Base-by-base conservation (phyloP, 2,797 vertebrate genomes). In the Oreonectes daqikongensis region DNA sequence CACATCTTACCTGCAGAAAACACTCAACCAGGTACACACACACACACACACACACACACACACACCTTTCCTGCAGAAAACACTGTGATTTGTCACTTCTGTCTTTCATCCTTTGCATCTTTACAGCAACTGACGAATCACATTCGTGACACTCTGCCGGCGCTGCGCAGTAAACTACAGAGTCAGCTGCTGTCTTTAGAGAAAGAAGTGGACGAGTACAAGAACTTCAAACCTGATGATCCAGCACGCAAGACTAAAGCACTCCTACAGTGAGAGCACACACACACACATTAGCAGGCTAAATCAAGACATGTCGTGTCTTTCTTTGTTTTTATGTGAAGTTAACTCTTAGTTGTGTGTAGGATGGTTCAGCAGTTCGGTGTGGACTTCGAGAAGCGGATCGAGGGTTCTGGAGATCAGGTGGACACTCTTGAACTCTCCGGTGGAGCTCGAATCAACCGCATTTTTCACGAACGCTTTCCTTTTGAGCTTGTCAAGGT, bases 311-410 rank as follows among this genome's bases (percentile, higher is more conserved):
- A 35, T 35, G 35, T 35, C 35, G 10, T 10, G 1, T 7, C 35
- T 35, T 7, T 35, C 32, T 2, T 35, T 35, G 35, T 9, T 35
- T 35, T 35, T 6, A 35, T 35, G 35, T 35, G 7, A 10, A 10
- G 8, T 9, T 57, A 26, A 50, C 22, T 68, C 44, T 68, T 28
- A 76, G 10, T 79, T 61, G 22, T 66, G 42, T 75, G 38, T 32
- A 99, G 97, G 87, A 99, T 98, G 96, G 97, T 99, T 80, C 97
- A 99, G 88, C 97, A 98, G 89, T 98, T 99, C 1, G 96, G 94
- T 0, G 96, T 98, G 84, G 97, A 99, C 88, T 98, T 98, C 17
- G 97, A 99, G 91, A 99, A 99, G 91, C 87, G 97, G 35, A 99
- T 99, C 0, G 96, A 99, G 79, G 97, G 97, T 0, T 98, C 97